Conservation (phyloP, 2,888 invertebrate species). For the Drosophila hamatofila region DNA sequence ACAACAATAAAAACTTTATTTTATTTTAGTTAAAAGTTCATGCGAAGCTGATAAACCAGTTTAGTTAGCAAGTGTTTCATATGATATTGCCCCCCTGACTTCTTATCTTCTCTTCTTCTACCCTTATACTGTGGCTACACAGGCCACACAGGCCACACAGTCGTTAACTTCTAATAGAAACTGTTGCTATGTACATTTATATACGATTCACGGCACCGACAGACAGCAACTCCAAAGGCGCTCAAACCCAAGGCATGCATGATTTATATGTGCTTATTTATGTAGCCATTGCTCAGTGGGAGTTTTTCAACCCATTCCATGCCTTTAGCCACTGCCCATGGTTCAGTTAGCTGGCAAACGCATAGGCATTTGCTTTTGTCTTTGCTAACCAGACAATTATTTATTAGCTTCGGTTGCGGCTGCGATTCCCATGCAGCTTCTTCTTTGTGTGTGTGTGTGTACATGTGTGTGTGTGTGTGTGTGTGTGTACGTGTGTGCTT, state of each 20-base stretch:
- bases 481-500: slow-evolving; percentile 25
- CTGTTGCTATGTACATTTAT: slow-evolving; percentile 49
- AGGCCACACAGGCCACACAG: slow-evolving; percentile 16
- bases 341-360: slow-evolving; percentile 14
- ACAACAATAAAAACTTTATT: neutral
- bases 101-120: neutral
- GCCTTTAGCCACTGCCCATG: neutral
- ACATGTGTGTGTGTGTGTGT: neutral
- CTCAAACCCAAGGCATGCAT: slow-evolving; percentile 54
- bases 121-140: slow-evolving; percentile 15
- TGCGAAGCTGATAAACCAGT: neutral
- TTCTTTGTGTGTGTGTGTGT: neutral
- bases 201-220: slow-evolving; percentile 18
- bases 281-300: slow-evolving; percentile 45
- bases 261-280: slow-evolving; percentile 73
- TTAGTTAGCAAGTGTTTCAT: neutral
- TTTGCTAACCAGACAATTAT: slow-evolving; percentile 77
- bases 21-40: neutral
- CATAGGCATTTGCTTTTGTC: slow-evolving; percentile 68
- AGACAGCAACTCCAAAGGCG: slow-evolving; percentile 12
- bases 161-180: slow-evolving; percentile 64
- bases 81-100: neutral
- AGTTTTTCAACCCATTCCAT: slow-evolving; percentile 55
- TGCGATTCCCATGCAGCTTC: slow-evolving; percentile 32
- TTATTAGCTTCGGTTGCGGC: slow-evolving; percentile 69